Evolutionary conservation across 2,113 vertebrate genomes (phyloP).

Genomic region (Sinocyclocheilus anshuiensis): DNA sequence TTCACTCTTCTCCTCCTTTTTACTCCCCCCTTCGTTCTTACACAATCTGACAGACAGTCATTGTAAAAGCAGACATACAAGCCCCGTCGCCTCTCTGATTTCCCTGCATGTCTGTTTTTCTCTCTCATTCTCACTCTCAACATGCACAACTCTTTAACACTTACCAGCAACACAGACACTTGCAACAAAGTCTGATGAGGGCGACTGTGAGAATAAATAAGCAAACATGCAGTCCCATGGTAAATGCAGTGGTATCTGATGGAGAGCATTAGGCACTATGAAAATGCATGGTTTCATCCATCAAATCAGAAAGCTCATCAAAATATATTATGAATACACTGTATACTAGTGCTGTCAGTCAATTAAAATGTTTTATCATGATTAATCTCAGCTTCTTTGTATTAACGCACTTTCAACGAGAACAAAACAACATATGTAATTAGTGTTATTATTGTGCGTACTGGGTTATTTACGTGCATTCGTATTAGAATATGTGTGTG

Average conservation of each 20-base stretch:
- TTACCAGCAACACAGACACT: conserved; percentile 10
- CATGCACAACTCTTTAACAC: conserved; percentile 28
- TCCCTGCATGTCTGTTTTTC: conserved; percentile 23
- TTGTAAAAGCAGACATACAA: conserved; percentile 63
- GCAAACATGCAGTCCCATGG: conserved; percentile 3
- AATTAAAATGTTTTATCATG: too few relatives aligned
- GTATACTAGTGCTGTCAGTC: too few relatives aligned
- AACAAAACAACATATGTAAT: too few relatives aligned
- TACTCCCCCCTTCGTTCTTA: conserved; percentile 69
- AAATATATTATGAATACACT: too few relatives aligned
- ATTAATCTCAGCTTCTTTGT: too few relatives aligned
- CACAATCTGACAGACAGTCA: conserved; percentile 78
- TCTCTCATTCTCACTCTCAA: conserved; percentile 15
- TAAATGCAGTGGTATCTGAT: neutral
- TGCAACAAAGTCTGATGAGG: conserved; percentile 1
- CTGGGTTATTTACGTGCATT: too few relatives aligned
- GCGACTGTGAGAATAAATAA: neutral
- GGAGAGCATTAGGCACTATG: neutral
- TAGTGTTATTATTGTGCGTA: too few relatives aligned
- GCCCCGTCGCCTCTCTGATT: conserved; percentile 34
- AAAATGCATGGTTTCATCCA: neutral
- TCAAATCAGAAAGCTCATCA: neutral
- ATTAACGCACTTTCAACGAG: too few relatives aligned
- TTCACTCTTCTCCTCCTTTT: conserved; percentile 56
- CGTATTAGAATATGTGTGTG: too few relatives aligned